Base-by-base conservation (phyloP, 2,113 vertebrate species). In the Psephotus haematonotus region DNA sequence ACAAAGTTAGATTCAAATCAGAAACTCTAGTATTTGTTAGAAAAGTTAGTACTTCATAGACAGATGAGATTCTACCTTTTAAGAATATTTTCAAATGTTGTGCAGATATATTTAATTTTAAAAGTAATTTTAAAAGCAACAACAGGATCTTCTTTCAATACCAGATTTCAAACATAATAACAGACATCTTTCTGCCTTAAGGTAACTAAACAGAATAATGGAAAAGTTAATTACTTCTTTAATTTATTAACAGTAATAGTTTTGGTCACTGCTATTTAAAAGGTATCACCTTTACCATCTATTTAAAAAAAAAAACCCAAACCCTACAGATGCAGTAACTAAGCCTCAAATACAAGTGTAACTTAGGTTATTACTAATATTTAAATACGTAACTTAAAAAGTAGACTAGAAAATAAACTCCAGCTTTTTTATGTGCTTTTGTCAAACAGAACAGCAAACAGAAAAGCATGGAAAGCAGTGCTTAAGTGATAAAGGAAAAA, bases 61-160 rank as follows among this genome's bases (percentile, higher is more conserved):
- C 97, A 97, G 96, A 97, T 71, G 97, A 97, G 97, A 98, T 98
- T 98, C 97, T 97, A 98, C 97, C 97, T 98, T 98, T 97, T 95
- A 96, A 95, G 28, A 93, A 85, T 46, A 20, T 91, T 92, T 97
- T 82, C 82, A 96, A 97, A 94, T 79, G 92, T 95, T 97, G 95
- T 96, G 96, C 80, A 96, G 83, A 95, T 82, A 41, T 9, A 49
- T 86, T 92, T 15, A 86, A 92, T 88, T 94, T 92, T 27, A 74
- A 85, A 92, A 86, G n/a, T 15, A 88, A 92, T 87, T 95, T 92
- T 24, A 74, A 85, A 92, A 87, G 28, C 16, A 90, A 52, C 33
- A 79, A 86, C n/a, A 80, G 81, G 23, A 80, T 68, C 44, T 86
- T 67, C 77, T 91, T 53, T 52, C 90, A 91, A 71, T 60, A 46